Percentiles rank a stretch among this genome's conserved stretches.
phyloP scores from a whole-genome alignment of 2,888 invertebrate genomes.

The Cotesia congregata region DNA sequence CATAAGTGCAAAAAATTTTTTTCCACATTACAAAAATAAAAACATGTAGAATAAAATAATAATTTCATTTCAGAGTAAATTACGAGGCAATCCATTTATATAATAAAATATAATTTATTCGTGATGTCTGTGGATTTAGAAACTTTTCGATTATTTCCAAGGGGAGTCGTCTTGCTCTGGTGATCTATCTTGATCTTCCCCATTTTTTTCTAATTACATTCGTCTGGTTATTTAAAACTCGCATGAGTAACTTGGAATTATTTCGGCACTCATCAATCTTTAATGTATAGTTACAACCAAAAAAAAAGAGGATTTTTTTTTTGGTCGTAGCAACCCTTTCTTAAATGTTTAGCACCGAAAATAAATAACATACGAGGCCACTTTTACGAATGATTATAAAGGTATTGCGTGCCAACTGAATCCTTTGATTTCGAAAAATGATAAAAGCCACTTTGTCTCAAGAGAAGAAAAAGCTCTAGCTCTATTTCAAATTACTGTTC shows the following conservation, averaged over 20 bases:
- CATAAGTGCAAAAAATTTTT: conserved; percentile 8
- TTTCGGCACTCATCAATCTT: not conserved
- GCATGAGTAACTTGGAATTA: not conserved
- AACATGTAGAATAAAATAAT: not conserved
- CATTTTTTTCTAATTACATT: conserved; percentile 9
- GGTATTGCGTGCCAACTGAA: conserved; percentile 28
- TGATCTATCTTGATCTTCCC: conserved; percentile 11
- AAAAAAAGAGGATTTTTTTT: too few relatives aligned
- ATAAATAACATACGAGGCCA: conserved; percentile 1
- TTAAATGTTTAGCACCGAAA: conserved; percentile 1
- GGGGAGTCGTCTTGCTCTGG: not conserved
- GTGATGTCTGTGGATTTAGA: not conserved
- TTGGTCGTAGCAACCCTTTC: not conserved
- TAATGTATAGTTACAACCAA: not conserved
- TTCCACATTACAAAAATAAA: not conserved
- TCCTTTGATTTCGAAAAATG: conserved; percentile 19
- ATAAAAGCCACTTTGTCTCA: conserved; percentile 45
- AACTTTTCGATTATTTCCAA: not conserved
- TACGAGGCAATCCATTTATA: not conserved
- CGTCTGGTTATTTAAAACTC: conserved; percentile 8
- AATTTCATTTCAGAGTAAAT: not conserved
- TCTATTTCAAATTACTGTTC: conserved; percentile 38
- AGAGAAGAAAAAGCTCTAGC: conserved; percentile 38
- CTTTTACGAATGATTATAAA: not conserved
- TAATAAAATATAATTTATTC: not conserved